Evolutionary conservation across 2,888 invertebrate genomes (phyloP), one percentile per base, ranked within the genome.

Genomic region (Gonocerus acuteangulatus): DNA sequence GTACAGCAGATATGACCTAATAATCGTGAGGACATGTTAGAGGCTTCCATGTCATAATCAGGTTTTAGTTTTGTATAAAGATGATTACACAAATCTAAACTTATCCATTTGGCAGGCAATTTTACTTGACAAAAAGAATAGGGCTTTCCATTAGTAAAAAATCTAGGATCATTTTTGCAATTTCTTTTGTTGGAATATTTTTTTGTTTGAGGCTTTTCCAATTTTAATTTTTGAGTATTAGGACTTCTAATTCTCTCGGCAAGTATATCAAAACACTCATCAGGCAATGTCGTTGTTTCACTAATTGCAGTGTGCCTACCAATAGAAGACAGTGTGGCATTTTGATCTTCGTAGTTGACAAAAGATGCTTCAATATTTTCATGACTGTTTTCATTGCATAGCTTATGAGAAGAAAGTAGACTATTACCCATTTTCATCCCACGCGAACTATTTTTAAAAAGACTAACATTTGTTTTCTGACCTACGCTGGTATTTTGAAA

Each of bases 31-130:
- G 51, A 32, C 1, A 32, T 51, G n/a, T 21, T 19, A 1, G 34
- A 16, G 36, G 27, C 13, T 18, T 51, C 51, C 6, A 51, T 16
- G 1, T 1, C 13, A 51, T 34, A 23, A 9, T 6, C 6, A 19
- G 16, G 11, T 18, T 32, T 36, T 36, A 51, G 19, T 36, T 36
- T 51, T 0, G 18, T 6, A 16, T 32, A 34, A 2, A 51, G n/a
- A 51, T 13, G 36, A 19, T 11, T 21, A 51, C 21, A 21, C 11
- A 51, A 32, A 1, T 21, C 32, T 36, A 15, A 15, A 19, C 19
- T 32, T 7, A 51, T 36, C 51, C 51, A 51, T 16, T 51, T 51
- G 27, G 32, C 51, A 36, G 13, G 13, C 6, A 32, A 32, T 32
- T 32, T 32, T 11, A 32, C 6, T 9, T 32, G 6, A 6, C 7